Evolutionary conservation across 2,113 vertebrate genomes (phyloP).

Genomic region (Bucco capensis): DNA sequence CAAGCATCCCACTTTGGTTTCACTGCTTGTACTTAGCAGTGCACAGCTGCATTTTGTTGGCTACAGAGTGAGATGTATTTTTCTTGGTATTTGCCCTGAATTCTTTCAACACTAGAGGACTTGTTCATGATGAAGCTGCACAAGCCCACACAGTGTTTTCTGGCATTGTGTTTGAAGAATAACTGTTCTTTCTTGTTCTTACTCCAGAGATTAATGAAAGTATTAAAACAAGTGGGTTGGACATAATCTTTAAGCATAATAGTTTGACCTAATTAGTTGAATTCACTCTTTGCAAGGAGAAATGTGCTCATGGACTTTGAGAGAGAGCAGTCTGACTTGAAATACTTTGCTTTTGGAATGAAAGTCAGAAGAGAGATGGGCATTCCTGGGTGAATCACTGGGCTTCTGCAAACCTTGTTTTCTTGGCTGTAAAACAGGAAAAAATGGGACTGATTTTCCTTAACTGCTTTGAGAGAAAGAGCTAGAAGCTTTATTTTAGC

Average conservation of each 20-base stretch:
- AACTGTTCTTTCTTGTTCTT: conserved; percentile 41
- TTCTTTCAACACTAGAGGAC: conserved; percentile 52
- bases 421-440: background rate
- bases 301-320: background rate
- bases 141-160: conserved; percentile 51
- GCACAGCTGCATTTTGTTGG: conserved; percentile 28
- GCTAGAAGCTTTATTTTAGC: background rate
- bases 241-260: conserved; percentile 43
- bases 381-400: background rate
- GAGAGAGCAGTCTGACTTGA: background rate
- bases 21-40: background rate
- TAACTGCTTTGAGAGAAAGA: background rate
- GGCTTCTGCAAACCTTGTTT: background rate
- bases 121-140: conserved; percentile 28
- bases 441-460: background rate
- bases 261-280: conserved; percentile 52
- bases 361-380: background rate
- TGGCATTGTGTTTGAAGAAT: conserved; percentile 49
- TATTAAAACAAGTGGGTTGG: conserved; percentile 42
- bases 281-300: conserved; percentile 27
- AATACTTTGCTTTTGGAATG: background rate
- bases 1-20: background rate
- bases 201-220: conserved; percentile 39
- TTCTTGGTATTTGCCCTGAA: conserved; percentile 58
- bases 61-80: conserved; percentile 26